A percentile compares a stretch with the other conserved stretches of the same genome.
Conservation (phyloP, 2,797 vertebrate species). For the Hephaestus fuliginosus region DNA sequence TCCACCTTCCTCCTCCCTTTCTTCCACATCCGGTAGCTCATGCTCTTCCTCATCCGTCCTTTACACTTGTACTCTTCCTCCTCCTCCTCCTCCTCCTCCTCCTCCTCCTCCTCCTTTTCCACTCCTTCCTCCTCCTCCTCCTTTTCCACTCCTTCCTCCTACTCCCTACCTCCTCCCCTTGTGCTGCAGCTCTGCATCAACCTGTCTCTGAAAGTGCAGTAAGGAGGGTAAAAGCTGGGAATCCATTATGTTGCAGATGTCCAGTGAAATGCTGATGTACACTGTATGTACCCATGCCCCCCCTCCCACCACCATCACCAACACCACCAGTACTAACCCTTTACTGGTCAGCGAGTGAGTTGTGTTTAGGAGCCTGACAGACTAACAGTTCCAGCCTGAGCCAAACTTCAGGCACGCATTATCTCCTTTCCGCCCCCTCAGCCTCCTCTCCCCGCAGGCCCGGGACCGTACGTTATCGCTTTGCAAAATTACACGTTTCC, state of each 20-base stretch:
- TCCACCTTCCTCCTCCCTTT: neutral
- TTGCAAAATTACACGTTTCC: constrained; percentile 61
- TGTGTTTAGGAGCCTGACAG: constrained; percentile 36
- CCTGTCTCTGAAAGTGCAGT: constrained; percentile 28
- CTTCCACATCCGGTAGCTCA: constrained; percentile 2
- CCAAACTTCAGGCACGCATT: constrained; percentile 35
- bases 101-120: neutral
- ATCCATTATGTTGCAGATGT: constrained; percentile 57
- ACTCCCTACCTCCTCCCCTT: constrained; percentile 7
- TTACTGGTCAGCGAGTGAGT: constrained; percentile 21
- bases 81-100: constrained; percentile 7
- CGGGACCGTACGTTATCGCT: constrained; percentile 41
- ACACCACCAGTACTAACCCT: constrained; percentile 2
- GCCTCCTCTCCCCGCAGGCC: neutral
- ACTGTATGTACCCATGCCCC: constrained; percentile 21
- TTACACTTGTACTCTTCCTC: neutral
- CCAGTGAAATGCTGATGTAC: constrained; percentile 54
- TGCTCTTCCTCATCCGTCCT: neutral
- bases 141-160: neutral
- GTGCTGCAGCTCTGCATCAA: constrained; percentile 47
- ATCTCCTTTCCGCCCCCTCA: constrained; percentile 16
- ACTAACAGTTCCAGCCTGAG: constrained; percentile 16
- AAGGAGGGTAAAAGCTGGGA: constrained; percentile 54
- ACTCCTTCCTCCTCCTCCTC: neutral
- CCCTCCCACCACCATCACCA: constrained; percentile 20